Evolutionary conservation across 2,888 invertebrate species (phyloP).

Genomic region (Acanthopleura granulata): DNA sequence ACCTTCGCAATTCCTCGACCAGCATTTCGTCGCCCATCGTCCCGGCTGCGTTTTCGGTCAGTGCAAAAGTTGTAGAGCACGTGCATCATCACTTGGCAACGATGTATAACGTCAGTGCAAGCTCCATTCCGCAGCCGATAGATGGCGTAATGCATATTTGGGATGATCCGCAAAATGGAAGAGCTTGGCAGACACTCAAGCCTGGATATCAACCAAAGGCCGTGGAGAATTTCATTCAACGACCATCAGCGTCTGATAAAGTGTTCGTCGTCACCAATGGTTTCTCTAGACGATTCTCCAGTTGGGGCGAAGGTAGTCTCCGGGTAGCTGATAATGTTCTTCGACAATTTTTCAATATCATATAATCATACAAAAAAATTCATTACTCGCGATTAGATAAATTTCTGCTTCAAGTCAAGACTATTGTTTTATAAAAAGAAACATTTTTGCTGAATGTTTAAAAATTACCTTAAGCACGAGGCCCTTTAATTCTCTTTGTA

Average conservation of each 20-base stretch:
- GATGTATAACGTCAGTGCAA: conserved; percentile 24
- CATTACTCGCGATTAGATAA: too few relatives aligned
- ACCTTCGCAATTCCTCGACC: conserved; percentile 15
- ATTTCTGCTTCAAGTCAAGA: too few relatives aligned
- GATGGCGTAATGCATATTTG: conserved; percentile 22
- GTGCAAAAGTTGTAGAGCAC: conserved; percentile 24
- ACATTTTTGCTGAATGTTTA: too few relatives aligned
- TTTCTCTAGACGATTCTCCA: background rate
- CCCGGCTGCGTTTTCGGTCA: conserved; percentile 26
- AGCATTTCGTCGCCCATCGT: conserved; percentile 15
- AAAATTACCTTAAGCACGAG: too few relatives aligned
- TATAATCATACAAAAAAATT: too few relatives aligned
- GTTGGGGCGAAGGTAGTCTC: background rate
- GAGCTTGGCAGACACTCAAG: background rate
- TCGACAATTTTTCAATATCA: background rate
- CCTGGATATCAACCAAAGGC: background rate
- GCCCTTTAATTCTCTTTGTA: too few relatives aligned
- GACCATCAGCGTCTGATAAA: background rate
- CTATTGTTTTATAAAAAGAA: too few relatives aligned
- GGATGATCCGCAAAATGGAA: background rate
- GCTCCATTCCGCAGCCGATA: conserved; percentile 25
- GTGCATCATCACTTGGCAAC: conserved; percentile 27
- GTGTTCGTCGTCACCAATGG: background rate
- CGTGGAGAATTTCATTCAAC: background rate
- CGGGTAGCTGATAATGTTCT: background rate